Conservation (phyloP, 2,888 invertebrate genomes). For the Zaprionus lineosus region DNA sequence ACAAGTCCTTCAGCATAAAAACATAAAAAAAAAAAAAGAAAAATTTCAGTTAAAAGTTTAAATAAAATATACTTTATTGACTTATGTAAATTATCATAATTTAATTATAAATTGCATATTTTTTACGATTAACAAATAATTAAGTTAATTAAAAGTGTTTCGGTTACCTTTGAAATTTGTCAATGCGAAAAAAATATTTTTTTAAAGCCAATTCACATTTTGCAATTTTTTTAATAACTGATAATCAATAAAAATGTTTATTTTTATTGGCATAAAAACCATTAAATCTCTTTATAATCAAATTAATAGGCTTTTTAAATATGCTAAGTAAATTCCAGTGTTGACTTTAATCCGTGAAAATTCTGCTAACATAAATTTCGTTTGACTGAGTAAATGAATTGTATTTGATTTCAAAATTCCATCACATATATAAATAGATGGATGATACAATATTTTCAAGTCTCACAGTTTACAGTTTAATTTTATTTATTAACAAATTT, state of each 20-base stretch:
- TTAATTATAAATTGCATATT: conserved; percentile 2
- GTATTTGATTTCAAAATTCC: background rate
- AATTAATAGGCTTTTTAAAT: conserved; percentile 1
- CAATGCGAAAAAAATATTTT: background rate
- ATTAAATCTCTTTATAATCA: conserved; percentile 23
- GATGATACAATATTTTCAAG: conserved; percentile 1
- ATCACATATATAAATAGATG: background rate
- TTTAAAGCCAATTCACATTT: background rate
- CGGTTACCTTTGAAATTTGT: conserved; percentile 27
- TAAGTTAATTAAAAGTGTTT: conserved; percentile 41
- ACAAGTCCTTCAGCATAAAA: background rate
- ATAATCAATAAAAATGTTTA: conserved; percentile 14
- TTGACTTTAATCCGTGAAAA: too few species aligned
- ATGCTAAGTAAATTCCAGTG: too few species aligned
- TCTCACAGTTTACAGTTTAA: conserved; percentile 1
- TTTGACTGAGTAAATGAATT: background rate
- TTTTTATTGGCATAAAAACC: background rate
- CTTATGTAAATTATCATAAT: too few species aligned
- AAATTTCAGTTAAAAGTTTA: too few species aligned
- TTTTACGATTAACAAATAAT: conserved; percentile 33
- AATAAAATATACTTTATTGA: too few species aligned
- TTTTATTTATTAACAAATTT: conserved; percentile 29
- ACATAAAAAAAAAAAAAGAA: background rate
- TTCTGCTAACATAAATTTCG: too few species aligned
- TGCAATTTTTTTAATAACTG: background rate